Evolutionary conservation across 2,797 vertebrate species (phyloP).

Genomic region (Sebastes cheni): DNA sequence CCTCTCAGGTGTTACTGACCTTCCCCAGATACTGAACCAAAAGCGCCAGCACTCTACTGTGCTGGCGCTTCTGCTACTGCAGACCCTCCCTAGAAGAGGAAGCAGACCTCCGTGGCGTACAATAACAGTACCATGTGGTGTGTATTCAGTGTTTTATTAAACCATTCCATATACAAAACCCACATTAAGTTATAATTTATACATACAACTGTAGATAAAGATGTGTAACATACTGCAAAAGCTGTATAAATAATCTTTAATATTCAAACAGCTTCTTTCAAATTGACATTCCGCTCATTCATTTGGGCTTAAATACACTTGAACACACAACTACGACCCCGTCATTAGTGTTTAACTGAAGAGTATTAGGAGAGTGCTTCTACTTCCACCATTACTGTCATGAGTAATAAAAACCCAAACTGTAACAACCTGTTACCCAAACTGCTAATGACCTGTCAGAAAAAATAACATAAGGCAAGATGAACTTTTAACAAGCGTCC

Average conservation of each 20-base stretch:
- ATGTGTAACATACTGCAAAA: conserved; percentile 58
- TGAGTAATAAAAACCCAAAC: neutral
- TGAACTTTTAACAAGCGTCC: neutral
- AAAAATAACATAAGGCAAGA: neutral
- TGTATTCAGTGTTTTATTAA: conserved; percentile 73
- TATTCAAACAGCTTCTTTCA: conserved; percentile 52
- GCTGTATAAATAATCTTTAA: conserved; percentile 69
- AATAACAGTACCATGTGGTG: neutral
- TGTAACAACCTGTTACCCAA: conserved; percentile 11
- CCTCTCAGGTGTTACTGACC: neutral
- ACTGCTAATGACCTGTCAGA: conserved; percentile 8
- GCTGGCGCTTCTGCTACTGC: neutral
- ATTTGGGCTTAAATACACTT: conserved; percentile 18
- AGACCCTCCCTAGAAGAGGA: neutral
- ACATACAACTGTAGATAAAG: conserved; percentile 54
- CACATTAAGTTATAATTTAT: conserved; percentile 64
- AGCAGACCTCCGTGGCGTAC: neutral
- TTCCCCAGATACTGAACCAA: no score
- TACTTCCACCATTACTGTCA: neutral
- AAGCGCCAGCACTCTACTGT: neutral
- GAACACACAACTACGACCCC: neutral
- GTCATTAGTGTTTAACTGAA: conserved; percentile 10
- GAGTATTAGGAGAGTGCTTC: neutral
- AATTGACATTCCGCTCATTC: conserved; percentile 40
- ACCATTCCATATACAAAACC: conserved; percentile 76